A percentile compares a stretch with the other conserved stretches of the same genome.
Conservation (phyloP, 2,797 vertebrate genomes). For the Labroides dimidiatus region DNA sequence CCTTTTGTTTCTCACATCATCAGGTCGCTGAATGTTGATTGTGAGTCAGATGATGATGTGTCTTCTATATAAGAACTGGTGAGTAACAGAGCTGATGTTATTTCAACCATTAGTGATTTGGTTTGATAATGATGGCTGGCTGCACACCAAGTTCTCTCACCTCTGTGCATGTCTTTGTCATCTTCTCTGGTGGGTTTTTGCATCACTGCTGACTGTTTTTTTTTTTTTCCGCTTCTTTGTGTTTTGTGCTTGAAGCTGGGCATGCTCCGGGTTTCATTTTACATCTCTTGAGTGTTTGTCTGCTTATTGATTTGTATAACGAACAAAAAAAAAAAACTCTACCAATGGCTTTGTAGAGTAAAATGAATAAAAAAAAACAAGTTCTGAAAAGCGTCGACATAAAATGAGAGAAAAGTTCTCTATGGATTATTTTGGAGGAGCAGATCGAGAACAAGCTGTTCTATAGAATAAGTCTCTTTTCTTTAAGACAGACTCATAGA, state of each 20-base stretch:
- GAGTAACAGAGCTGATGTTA: neutral
- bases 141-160: neutral
- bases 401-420: neutral
- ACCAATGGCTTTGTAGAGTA: neutral
- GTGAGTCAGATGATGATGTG: constrained; percentile 19
- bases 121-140: neutral
- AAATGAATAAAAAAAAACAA: too few relatives aligned
- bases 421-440: neutral
- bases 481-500: neutral
- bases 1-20: constrained; percentile 6
- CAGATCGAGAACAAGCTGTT: neutral
- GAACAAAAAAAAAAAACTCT: neutral
- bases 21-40: neutral
- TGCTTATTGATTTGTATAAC: neutral
- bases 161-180: neutral
- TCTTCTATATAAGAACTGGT: neutral
- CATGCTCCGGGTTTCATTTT: neutral
- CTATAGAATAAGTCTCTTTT: neutral
- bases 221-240: neutral
- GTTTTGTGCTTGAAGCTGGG: neutral
- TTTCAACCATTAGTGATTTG: neutral
- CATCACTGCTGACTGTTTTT: neutral
- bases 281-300: neutral
- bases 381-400: neutral
- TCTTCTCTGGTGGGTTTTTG: neutral